Evolutionary conservation across 2,888 invertebrate species (phyloP).

Genomic region (Leptogaster cylindrica): DNA sequence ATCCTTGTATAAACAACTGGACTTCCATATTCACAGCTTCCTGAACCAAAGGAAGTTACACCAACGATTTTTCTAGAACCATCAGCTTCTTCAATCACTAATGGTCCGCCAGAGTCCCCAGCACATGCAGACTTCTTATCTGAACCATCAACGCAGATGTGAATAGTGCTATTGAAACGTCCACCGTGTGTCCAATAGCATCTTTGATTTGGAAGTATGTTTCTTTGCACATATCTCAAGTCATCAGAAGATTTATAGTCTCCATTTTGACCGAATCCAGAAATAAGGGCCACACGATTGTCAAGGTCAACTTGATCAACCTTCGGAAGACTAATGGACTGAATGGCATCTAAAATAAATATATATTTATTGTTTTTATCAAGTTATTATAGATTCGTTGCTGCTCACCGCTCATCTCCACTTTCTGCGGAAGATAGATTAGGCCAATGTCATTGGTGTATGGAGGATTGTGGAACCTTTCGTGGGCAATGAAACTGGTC

Average conservation of each 20-base stretch:
- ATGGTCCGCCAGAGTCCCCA: conserved; percentile 53
- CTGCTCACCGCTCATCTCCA: conserved; percentile 55
- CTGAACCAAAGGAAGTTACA: conserved; percentile 40
- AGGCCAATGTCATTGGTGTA: conserved; percentile 59
- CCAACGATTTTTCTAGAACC: conserved; percentile 28
- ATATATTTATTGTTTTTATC: too few relatives aligned
- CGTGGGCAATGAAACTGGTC: conserved; percentile 55
- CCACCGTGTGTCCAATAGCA: not conserved
- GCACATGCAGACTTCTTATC: conserved; percentile 55
- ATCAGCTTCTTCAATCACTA: conserved; percentile 15
- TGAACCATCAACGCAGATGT: conserved; percentile 55
- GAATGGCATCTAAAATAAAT: not conserved
- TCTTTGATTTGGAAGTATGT: not conserved
- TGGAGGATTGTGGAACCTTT: conserved; percentile 57
- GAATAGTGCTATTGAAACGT: not conserved
- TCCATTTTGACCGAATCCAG: conserved; percentile 23
- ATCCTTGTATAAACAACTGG: conserved; percentile 37
- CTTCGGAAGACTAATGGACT: not conserved
- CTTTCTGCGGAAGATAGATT: conserved; percentile 55
- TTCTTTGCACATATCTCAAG: conserved; percentile 17
- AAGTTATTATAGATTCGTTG: not conserved
- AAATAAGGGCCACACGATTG: not conserved
- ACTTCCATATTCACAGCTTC: conserved; percentile 35
- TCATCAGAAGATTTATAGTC: not conserved
- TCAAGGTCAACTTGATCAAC: not conserved